Evolutionary conservation across 2,113 vertebrate genomes (phyloP).

Genomic region (Fregata magnificens): DNA sequence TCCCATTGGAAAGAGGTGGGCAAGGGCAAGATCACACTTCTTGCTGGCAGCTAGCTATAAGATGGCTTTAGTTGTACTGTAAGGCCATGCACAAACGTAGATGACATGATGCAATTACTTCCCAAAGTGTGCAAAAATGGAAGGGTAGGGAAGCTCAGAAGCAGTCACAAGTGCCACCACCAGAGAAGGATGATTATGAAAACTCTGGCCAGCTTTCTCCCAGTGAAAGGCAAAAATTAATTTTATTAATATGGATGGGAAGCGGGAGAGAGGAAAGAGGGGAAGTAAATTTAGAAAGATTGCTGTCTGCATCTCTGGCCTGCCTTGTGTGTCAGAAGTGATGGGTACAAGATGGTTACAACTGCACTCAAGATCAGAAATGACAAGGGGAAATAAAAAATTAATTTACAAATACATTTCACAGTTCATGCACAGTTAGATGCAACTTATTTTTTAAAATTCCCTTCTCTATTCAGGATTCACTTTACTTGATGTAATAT

Average conservation of each 20-base stretch:
- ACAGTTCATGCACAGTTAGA: not conserved
- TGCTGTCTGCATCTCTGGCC: not conserved
- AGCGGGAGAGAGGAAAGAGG: not conserved
- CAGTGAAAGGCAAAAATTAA: not conserved
- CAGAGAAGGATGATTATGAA: not conserved
- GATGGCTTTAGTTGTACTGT: not conserved
- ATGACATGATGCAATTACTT: not conserved
- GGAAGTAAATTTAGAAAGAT: not conserved
- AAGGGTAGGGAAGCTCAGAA: not conserved
- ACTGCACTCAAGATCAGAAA: not conserved
- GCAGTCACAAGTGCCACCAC: not conserved
- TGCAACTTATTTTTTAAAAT: not conserved
- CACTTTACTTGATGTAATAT: not conserved
- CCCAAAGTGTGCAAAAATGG: not conserved
- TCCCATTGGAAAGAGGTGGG: not conserved
- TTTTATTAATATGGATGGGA: not conserved
- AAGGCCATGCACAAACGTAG: not conserved
- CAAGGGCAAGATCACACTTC: not conserved
- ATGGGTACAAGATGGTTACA: not conserved
- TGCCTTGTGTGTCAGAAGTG: not conserved
- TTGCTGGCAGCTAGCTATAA: not conserved
- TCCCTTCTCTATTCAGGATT: not conserved
- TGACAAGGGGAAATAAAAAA: conserved; percentile 35
- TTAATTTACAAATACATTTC: conserved; percentile 36
- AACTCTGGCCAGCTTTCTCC: not conserved